Conservation (phyloP, 2,888 invertebrate genomes). For the Tholera decimalis region DNA sequence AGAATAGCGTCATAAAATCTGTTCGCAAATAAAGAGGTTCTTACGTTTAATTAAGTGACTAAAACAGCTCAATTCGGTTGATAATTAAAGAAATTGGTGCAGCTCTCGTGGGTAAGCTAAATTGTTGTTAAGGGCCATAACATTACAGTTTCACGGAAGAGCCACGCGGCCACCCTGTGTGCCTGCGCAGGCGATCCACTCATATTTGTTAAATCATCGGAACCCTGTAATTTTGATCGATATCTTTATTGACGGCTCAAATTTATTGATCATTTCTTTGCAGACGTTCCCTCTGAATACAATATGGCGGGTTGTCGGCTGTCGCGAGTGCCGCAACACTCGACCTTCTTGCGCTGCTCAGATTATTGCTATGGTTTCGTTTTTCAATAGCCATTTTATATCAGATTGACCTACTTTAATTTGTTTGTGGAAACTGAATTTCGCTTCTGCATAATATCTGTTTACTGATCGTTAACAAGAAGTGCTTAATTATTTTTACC, state of each 20-base stretch:
- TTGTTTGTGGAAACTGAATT: constrained; percentile 86
- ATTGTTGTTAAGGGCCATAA: constrained; percentile 86
- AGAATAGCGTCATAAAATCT: constrained; percentile 79
- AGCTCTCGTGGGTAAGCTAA: constrained; percentile 82
- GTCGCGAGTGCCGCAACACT: constrained; percentile 82
- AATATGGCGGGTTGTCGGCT: constrained; percentile 83
- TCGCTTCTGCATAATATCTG: constrained; percentile 74
- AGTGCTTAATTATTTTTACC: constrained; percentile 62
- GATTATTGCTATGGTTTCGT: constrained; percentile 88
- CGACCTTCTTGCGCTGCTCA: constrained; percentile 82
- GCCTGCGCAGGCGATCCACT: constrained; percentile 83
- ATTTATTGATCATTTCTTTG: constrained; percentile 90
- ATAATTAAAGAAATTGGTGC: constrained; percentile 87
- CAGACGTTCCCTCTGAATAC: constrained; percentile 86
- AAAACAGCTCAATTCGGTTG: constrained; percentile 80
- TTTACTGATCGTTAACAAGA: constrained; percentile 65
- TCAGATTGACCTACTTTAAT: constrained; percentile 88
- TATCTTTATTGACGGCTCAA: constrained; percentile 90
- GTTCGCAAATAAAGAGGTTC: constrained; percentile 81
- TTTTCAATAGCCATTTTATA: constrained; percentile 89
- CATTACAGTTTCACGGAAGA: constrained; percentile 89
- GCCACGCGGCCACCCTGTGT: constrained; percentile 84
- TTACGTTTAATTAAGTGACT: constrained; percentile 82
- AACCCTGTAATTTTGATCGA: constrained; percentile 91
- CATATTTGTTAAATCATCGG: constrained; percentile 91